Conservation (phyloP, 2,888 invertebrate genomes). For the Chloromyia formosa region DNA sequence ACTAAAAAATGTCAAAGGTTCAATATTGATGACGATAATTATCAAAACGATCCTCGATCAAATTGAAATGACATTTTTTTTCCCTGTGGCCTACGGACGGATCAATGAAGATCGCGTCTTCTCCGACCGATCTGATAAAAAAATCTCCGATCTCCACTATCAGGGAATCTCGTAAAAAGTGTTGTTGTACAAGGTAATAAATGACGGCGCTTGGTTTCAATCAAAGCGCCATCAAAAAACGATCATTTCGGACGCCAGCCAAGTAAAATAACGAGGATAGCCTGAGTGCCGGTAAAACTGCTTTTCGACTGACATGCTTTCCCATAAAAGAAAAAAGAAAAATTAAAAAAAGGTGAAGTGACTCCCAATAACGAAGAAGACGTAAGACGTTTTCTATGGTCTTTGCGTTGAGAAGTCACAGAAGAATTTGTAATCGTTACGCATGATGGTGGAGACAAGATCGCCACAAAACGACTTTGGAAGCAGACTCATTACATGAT, state of each 20-base stretch:
- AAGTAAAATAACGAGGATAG: neutral
- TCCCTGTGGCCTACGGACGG: neutral
- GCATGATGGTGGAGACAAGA: constrained; percentile 16
- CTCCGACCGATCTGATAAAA: neutral
- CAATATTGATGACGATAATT: constrained; percentile 22
- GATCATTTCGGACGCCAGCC: constrained; percentile 24
- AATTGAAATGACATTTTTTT: constrained; percentile 35
- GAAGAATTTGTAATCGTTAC: constrained; percentile 19
- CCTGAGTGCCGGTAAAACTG: neutral
- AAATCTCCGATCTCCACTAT: constrained; percentile 8
- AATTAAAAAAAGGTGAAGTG: neutral
- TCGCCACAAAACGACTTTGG: constrained; percentile 1
- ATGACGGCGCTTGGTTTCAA: constrained; percentile 44
- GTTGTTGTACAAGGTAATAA: constrained; percentile 45
- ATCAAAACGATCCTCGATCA: constrained; percentile 39
- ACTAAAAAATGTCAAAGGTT: constrained; percentile 33
- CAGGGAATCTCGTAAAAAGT: constrained; percentile 30
- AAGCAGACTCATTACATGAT: constrained; percentile 30
- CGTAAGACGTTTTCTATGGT: neutral
- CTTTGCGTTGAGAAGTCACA: neutral
- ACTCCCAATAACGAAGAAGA: neutral
- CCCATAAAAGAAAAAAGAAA: neutral
- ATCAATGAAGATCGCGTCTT: constrained; percentile 33
- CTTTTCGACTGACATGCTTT: neutral
- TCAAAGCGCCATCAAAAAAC: constrained; percentile 45